Evolutionary conservation across 2,797 vertebrate genomes (phyloP).

Genomic region (Anas capensis): DNA sequence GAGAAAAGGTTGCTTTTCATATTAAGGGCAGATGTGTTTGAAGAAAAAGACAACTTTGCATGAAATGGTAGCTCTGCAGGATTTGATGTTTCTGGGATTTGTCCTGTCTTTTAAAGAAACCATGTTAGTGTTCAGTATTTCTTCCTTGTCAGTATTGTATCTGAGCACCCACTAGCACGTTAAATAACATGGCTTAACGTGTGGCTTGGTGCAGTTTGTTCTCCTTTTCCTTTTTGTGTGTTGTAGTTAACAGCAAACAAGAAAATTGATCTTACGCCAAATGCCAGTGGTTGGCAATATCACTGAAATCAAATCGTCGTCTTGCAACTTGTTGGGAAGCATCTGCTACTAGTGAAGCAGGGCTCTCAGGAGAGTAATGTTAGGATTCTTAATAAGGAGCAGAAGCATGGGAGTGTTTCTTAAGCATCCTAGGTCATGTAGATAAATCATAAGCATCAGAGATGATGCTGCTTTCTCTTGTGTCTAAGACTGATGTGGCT

Average conservation of each 20-base stretch:
- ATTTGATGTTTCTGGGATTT: neutral
- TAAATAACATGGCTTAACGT: neutral
- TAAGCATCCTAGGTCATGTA: neutral
- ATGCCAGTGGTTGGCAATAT: neutral
- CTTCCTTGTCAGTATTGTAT: neutral
- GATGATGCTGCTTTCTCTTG: neutral
- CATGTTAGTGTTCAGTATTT: neutral
- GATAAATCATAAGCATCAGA: neutral
- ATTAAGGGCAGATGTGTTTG: neutral
- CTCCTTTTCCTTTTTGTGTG: neutral
- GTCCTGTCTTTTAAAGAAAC: neutral
- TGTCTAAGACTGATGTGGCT: neutral
- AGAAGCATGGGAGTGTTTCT: neutral
- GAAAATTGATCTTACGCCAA: neutral
- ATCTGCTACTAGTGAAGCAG: neutral
- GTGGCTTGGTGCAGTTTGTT: neutral
- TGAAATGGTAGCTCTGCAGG: neutral
- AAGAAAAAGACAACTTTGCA: neutral
- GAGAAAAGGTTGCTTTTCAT: neutral
- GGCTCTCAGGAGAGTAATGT: neutral
- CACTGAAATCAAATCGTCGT: conserved; percentile 6
- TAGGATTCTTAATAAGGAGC: neutral
- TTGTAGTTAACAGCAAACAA: conserved; percentile 17
- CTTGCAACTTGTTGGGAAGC: neutral
- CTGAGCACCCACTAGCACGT: neutral